A percentile compares a stretch with the other conserved stretches of the same genome.
phyloP scores from a whole-genome alignment of 23 tunicate genomes.

The Styela plicata region DNA sequence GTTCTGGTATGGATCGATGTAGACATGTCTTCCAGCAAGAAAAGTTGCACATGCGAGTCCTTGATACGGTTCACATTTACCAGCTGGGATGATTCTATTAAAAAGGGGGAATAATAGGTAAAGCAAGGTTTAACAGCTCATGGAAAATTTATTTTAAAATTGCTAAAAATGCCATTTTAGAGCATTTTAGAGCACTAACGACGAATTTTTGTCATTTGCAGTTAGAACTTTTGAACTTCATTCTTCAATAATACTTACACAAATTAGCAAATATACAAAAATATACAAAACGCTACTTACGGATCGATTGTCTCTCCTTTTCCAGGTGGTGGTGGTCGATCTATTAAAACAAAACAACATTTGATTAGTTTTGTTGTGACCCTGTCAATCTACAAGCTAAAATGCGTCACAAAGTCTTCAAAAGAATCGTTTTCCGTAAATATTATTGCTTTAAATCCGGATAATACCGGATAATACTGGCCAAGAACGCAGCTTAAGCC shows the following conservation, averaged over 20 bases:
- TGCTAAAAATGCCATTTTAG: neutral
- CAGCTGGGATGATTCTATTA: slow-evolving; percentile 11
- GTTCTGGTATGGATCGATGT: slow-evolving; percentile 45
- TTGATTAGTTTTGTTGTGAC: neutral
- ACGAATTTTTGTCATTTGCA: too few relatives aligned
- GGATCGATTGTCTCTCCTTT: slow-evolving; percentile 32
- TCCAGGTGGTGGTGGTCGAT: slow-evolving; percentile 53
- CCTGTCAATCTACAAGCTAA: neutral
- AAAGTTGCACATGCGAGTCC: slow-evolving; percentile 42
- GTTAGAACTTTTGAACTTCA: too few relatives aligned
- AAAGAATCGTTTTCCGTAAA: neutral
- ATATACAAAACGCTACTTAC: slow-evolving; percentile 33
- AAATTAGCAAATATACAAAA: neutral
- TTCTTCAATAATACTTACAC: neutral
- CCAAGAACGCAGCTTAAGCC: neutral
- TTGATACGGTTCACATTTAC: slow-evolving; percentile 58
- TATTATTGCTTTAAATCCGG: neutral
- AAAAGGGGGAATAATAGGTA: neutral
- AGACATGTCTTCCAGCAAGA: slow-evolving; percentile 36
- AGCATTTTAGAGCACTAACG: too few relatives aligned
- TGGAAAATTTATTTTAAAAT: too few relatives aligned
- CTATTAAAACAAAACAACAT: slow-evolving; percentile 29
- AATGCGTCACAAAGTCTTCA: neutral
- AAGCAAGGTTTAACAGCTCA: too few relatives aligned
- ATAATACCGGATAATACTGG: neutral